Conservation (phyloP, 2,888 invertebrate species). For the Dicycla oo region DNA sequence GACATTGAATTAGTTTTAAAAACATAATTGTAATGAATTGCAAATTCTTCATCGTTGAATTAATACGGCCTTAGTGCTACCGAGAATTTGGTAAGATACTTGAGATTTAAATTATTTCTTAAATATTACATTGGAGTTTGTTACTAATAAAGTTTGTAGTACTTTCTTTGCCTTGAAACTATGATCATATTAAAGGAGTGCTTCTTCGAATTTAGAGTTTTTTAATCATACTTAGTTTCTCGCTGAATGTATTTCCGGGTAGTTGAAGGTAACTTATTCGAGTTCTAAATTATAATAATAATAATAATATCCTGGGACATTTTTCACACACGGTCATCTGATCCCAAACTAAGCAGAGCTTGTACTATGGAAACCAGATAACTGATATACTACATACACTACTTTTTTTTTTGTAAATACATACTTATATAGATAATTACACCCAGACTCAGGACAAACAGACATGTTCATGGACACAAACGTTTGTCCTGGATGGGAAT, state of each 20-base stretch:
- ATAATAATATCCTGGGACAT: too few relatives aligned
- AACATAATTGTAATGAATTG: slow-evolving; percentile 47
- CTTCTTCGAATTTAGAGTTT: not conserved
- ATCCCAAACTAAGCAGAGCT: too few relatives aligned
- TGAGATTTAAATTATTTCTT: slow-evolving; percentile 11
- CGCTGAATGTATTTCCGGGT: not conserved
- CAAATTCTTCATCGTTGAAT: slow-evolving; percentile 47
- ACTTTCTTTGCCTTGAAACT: not conserved
- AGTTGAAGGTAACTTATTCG: too few relatives aligned
- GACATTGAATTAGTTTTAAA: slow-evolving; percentile 47
- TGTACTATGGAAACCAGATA: too few relatives aligned
- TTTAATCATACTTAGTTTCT: not conserved
- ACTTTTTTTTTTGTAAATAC: too few relatives aligned
- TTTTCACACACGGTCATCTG: too few relatives aligned
- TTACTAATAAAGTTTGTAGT: not conserved
- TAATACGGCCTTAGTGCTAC: slow-evolving; percentile 33
- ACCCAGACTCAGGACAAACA: too few relatives aligned
- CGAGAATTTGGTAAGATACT: slow-evolving; percentile 38
- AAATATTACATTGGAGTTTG: not conserved
- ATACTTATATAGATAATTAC: too few relatives aligned
- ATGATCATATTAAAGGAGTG: not conserved
- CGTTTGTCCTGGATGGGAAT: too few relatives aligned
- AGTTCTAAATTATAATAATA: too few relatives aligned
- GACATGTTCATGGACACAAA: too few relatives aligned
- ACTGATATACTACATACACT: too few relatives aligned